Base-by-base conservation (phyloP, 2,113 vertebrate species). In the Lepus timidus region DNA sequence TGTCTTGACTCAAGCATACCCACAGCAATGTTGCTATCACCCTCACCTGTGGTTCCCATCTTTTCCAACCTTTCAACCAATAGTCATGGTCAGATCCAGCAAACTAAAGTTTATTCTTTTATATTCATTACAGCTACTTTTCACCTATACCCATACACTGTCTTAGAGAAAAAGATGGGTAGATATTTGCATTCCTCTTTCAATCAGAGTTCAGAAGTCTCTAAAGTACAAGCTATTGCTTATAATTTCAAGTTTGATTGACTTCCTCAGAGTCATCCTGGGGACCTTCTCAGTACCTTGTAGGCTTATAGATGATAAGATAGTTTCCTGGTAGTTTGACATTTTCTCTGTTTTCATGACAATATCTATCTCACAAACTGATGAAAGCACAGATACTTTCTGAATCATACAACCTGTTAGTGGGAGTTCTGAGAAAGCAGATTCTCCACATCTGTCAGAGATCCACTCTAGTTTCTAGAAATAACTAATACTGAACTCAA, bases 401-500 rank as follows among this genome's bases (percentile, higher is more conserved):
- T 68, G 23, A 93, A 75, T 49, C 52, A 49, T 11, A 55, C 22
- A 74, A 20, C 5, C 31, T 73, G 36, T 70, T 55, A 49, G 9
- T 88, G 12, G 65, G 12, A 65, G 14, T 17, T 82, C 33, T 92
- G 89, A 58, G 36, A 55, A 44, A 85, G 55, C 65, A 94, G 84
- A 93, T 93, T 80, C 83, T 85, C 22, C 84, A 81, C 31, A 52
- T 98, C 86, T 97, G 79, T 95, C 93, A 94, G 78, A 89, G 9
- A 94, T 85, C 93, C 65, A 84, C 62, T 97, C 86, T 96, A 84
- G 90, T 92, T 85, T 92, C 95, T 94, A 95, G 78, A 89, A 96
- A 95, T 96, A 96, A 97, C 93, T 92, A 92, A 84, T 91, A 96
- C 82, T 96, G 90, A 97, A 95, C 90, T 95, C 92, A 88, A 96